These are phyloP conservation scores for Microchirus variegatus DNA, from an alignment of 2,797 vertebrate genomes.

Conservation along the genomic window DNA sequence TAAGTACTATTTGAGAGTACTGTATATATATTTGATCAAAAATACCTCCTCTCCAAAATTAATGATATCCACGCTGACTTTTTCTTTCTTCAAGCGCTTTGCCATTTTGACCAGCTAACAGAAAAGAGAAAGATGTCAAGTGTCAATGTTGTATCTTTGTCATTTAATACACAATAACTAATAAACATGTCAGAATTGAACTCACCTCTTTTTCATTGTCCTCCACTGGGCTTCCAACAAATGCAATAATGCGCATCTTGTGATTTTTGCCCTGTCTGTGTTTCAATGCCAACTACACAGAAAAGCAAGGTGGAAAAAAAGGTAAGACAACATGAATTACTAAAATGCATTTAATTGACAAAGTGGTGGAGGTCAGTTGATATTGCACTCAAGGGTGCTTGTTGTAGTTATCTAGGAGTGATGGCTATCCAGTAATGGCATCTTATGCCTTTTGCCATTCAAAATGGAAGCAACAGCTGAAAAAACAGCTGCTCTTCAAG, in stretches of 20 bases:
- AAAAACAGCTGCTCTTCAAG: too few species aligned
- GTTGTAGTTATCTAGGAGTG: too few species aligned
- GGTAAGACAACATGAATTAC: not conserved
- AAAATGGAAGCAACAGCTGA: too few species aligned
- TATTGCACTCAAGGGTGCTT: too few species aligned
- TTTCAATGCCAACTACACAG: slow-evolving; percentile 89
- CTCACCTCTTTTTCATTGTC: slow-evolving; percentile 94
- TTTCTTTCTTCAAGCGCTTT: slow-evolving; percentile 95
- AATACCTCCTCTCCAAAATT: slow-evolving; percentile 95
- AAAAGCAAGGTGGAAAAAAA: slow-evolving; percentile 8
- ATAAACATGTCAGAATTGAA: not conserved
- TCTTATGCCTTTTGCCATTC: too few species aligned
- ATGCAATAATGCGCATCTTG: slow-evolving; percentile 96
- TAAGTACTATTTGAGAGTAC: too few species aligned
- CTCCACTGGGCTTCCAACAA: slow-evolving; percentile 94
- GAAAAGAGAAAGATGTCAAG: slow-evolving; percentile 19
- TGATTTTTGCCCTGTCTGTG: slow-evolving; percentile 97
- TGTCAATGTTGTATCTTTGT: not conserved
- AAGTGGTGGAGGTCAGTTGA: not conserved
- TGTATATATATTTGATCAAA: not conserved
- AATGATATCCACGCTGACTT: slow-evolving; percentile 93
- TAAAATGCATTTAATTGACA: not conserved
- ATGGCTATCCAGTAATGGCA: too few species aligned
- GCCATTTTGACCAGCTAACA: slow-evolving; percentile 92
- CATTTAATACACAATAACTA: not conserved